Percentiles rank a stretch among this genome's conserved stretches.
These are phyloP conservation scores for Nymphalis io DNA, from an alignment of 1,140 invertebrate genomes.

Conservation along the genomic window DNA sequence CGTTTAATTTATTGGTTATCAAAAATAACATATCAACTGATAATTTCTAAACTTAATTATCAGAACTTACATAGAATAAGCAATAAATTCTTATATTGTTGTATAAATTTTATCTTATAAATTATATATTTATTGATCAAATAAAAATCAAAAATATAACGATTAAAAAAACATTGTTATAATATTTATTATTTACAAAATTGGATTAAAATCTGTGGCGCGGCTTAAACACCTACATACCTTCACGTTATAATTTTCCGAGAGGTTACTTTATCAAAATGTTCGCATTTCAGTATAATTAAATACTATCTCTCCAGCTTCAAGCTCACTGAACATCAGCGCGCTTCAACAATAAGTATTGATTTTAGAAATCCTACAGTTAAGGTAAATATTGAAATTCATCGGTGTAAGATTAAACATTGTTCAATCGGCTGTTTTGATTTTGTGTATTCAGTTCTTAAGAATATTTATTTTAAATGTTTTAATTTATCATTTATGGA, in stretches of 20 bases:
- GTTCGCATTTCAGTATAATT: slow-evolving; percentile 8
- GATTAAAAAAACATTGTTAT: too few relatives aligned
- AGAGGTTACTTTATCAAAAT: background rate
- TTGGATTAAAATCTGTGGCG: background rate
- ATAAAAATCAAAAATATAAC: too few relatives aligned
- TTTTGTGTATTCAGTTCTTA: background rate
- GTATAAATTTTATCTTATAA: too few relatives aligned
- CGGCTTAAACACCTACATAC: background rate
- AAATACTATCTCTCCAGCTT: slow-evolving; percentile 14
- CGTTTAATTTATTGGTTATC: too few relatives aligned
- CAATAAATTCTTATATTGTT: too few relatives aligned
- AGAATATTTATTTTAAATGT: background rate
- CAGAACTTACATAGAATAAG: too few relatives aligned
- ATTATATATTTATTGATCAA: too few relatives aligned
- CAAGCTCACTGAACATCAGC: background rate
- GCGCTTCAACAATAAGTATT: slow-evolving; percentile 20
- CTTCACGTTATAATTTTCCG: background rate
- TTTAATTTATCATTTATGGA: background rate
- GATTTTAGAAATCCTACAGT: slow-evolving; percentile 17
- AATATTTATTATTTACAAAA: background rate
- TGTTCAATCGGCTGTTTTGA: background rate
- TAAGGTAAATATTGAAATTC: slow-evolving; percentile 8
- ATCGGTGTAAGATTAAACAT: background rate
- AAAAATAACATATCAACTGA: too few relatives aligned
- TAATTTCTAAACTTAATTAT: too few relatives aligned